Base-by-base conservation (phyloP, 2,888 invertebrate species). In the Sycophila texana region DNA sequence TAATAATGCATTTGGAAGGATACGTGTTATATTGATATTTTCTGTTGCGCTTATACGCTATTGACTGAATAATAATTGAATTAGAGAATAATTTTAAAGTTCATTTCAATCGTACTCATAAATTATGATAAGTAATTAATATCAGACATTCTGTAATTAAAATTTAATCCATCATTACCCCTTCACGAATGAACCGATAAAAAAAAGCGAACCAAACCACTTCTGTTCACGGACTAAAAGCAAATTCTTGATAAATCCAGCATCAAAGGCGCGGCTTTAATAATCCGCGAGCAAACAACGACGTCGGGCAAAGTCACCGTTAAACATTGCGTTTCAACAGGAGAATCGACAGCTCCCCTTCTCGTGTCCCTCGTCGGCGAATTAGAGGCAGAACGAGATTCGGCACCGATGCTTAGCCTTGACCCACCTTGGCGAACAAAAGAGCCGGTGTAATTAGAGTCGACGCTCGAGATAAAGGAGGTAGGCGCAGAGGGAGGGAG, bases 401-500 rank as follows among this genome's bases (percentile, higher is more conserved):
- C 39, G 22, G 13, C n/a, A 2, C 26, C 53, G 20, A 20, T 4
- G 58, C 18, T 39, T 47, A 72, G 65, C 79, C 79, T 74, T 71
- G 74, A 74, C 74, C 79, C 70, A 71, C 13, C 65, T 79, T 51
- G 14, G 39, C 51, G 63, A 70, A 75, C 71, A 79, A 76, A 76
- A 71, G 71, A 22, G 16, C 55, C 14, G 18, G 26, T 81, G 82
- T 83, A 85, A 85, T 85, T 81, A 72, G 39, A 66, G 47, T 55
- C 18, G 65, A 22, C 22, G 20, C 10, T 26, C 13, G 30, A 51
- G 55, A 58, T 14, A 16, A 20, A 49, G 55, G 61, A 63, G 72
- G 30, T 70, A 51, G 51, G 61, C 47, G 53, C 67, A 65, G 76
- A 58, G 60, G 66, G 77, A 51, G 73, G 74, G 71, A 61, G 70